Evolutionary conservation across 1,140 invertebrate genomes (phyloP), one percentile per base, ranked within the genome.

Genomic region (Schlechtendalia chinensis): DNA sequence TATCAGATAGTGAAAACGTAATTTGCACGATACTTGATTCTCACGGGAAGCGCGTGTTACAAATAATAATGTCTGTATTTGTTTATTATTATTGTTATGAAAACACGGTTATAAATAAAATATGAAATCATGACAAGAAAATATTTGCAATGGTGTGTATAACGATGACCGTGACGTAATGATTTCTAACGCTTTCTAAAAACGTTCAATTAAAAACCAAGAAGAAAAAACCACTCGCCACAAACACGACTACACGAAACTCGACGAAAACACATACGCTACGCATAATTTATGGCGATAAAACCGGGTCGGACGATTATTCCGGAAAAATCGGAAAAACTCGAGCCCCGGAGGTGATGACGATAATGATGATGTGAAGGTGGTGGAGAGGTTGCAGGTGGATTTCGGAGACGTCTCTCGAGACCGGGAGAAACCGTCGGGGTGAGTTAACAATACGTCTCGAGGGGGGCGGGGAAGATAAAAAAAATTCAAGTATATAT

Each of bases 201-300:
- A 39, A 29, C 29, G 61, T 65, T 32, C 29, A 65, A 65, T 65
- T 39, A 39, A 39, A 65, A 65, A 65, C 19, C 11, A n/a, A 61
- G n/a, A 39, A 63, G 39, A 19, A 65, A n/a, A 63, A 8, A 63
- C 5, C 1, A 17, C 8, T n/a, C 12, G 5, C 8, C 47, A 5
- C 47, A 1, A 50, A 1, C 5, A 14, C 47, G 11, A 50, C 5
- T 50, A 14, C 10, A 5, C 47, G 58, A 14, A 59, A 58, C 22
- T 58, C 56, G n/a, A 61, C 5, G 27, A 65, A 65, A 65, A 65
- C 19, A 39, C 19, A 29, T 39, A 17, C 19, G 19, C 53, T 54
- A 4, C 0, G 53, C 19, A 19, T 54, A 39, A 39, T 19, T 54
- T 19, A 19, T 17, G 19, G 4, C 16, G 53, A n/a, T 16, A 54